These are phyloP conservation scores for Esperia sulphurella DNA, from an alignment of 2,888 invertebrate species.

Conservation along the genomic window DNA sequence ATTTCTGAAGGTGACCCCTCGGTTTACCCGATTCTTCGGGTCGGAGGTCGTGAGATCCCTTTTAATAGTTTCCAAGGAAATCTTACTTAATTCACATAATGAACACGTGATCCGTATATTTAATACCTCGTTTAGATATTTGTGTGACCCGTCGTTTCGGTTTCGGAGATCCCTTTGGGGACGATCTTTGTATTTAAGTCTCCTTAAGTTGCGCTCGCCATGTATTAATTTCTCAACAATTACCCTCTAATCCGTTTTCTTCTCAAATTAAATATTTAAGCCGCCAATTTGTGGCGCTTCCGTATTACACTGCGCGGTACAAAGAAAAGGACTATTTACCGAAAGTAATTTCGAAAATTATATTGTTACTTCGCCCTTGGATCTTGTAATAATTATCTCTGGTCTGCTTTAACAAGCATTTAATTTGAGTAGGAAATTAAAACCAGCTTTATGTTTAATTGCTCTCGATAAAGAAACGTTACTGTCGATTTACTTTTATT, in stretches of 20 bases:
- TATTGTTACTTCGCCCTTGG: slow-evolving; percentile 66
- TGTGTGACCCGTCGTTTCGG: slow-evolving; percentile 4
- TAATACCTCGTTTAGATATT: slow-evolving; percentile 26
- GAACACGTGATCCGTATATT: slow-evolving; percentile 53
- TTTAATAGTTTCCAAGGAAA: slow-evolving; percentile 66
- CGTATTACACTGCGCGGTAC: slow-evolving; percentile 51
- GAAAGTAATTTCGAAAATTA: slow-evolving; percentile 70
- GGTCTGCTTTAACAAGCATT: slow-evolving; percentile 65
- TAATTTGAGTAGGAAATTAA: slow-evolving; percentile 64
- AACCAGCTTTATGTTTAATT: slow-evolving; percentile 47
- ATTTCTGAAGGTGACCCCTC: slow-evolving; percentile 71
- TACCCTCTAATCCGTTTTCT: slow-evolving; percentile 63
- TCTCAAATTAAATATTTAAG: slow-evolving; percentile 67
- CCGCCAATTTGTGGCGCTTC: slow-evolving; percentile 67
- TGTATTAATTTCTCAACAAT: slow-evolving; percentile 50
- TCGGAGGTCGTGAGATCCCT: slow-evolving; percentile 56
- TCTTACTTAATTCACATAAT: slow-evolving; percentile 65
- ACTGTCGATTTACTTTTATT: slow-evolving; percentile 32
- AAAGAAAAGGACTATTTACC: slow-evolving; percentile 61
- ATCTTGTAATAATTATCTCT: slow-evolving; percentile 70
- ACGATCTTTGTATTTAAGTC: slow-evolving; percentile 14
- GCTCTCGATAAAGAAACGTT: slow-evolving; percentile 38
- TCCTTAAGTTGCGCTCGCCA: slow-evolving; percentile 23
- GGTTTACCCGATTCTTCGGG: slow-evolving; percentile 52
- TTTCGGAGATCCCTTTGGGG: slow-evolving; percentile 24